A percentile compares a stretch with the other conserved stretches of the same genome.
phyloP scores from a whole-genome alignment of 2,113 vertebrate genomes.

The Charadrius vociferus region DNA sequence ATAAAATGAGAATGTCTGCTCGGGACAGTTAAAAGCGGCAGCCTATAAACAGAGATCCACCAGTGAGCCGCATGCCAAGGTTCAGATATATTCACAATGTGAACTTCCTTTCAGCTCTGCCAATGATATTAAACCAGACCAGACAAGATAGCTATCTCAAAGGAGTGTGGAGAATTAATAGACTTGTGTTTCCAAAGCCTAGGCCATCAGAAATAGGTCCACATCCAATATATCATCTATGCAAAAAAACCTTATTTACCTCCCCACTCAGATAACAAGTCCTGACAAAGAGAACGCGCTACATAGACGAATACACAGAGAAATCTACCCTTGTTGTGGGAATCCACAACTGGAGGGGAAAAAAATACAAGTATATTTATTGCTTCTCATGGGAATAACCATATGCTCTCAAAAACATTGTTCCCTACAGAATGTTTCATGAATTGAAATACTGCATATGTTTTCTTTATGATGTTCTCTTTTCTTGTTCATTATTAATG shows the following conservation, averaged over 20 bases:
- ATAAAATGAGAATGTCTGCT: slow-evolving; percentile 46
- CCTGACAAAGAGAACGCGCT: background rate
- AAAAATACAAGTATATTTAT: background rate
- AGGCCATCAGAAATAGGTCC: slow-evolving; percentile 31
- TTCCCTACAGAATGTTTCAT: slow-evolving; percentile 19
- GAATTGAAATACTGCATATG: slow-evolving; percentile 51
- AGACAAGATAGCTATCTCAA: slow-evolving; percentile 60
- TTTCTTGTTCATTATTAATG: slow-evolving; percentile 64
- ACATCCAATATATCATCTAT: background rate
- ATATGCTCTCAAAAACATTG: slow-evolving; percentile 24
- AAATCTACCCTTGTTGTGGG: slow-evolving; percentile 2
- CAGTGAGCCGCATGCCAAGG: background rate
- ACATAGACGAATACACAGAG: background rate
- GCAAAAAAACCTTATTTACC: slow-evolving; percentile 19
- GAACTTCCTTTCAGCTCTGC: slow-evolving; percentile 61
- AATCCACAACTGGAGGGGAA: background rate
- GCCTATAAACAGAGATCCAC: slow-evolving; percentile 40
- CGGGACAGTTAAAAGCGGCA: slow-evolving; percentile 56
- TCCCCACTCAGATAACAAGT: slow-evolving; percentile 10
- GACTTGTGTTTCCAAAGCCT: slow-evolving; percentile 35
- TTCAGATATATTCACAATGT: slow-evolving; percentile 38
- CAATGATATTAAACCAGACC: slow-evolving; percentile 51
- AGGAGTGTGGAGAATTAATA: slow-evolving; percentile 46
- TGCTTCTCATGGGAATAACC: slow-evolving; percentile 51
- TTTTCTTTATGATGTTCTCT: slow-evolving; percentile 59